phyloP scores from a whole-genome alignment of 2,888 invertebrate species.

The Mesopsocus fuscifrons region DNA sequence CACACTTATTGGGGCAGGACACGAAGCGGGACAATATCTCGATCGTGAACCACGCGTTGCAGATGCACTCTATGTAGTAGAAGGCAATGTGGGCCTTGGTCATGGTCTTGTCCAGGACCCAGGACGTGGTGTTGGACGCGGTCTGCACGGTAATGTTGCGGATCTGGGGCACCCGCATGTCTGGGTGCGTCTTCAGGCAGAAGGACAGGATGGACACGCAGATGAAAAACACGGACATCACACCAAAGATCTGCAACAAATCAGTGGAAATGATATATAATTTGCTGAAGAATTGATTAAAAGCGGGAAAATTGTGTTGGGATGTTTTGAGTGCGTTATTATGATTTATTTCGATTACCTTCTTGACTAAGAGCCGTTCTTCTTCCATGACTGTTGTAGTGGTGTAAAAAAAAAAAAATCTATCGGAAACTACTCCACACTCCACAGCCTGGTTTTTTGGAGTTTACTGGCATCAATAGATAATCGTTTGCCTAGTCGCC shows the following conservation, averaged over 20 bases:
- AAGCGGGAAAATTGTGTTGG: too few relatives aligned
- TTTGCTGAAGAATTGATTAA: background rate
- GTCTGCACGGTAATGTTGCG: conserved; percentile 59
- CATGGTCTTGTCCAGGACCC: conserved; percentile 76
- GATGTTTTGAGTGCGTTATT: too few relatives aligned
- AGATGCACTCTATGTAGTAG: conserved; percentile 96
- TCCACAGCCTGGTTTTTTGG: too few relatives aligned
- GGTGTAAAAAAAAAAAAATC: too few relatives aligned
- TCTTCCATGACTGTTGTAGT: too few relatives aligned
- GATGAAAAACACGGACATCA: conserved; percentile 98
- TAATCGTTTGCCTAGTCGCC: too few relatives aligned
- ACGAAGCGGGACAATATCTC: conserved; percentile 87
- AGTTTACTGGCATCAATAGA: too few relatives aligned
- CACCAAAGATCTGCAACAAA: conserved; percentile 79
- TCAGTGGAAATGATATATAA: conserved; percentile 12
- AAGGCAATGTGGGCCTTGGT: conserved; percentile 95
- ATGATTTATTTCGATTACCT: too few relatives aligned
- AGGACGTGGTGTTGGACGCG: conserved; percentile 51
- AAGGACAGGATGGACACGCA: conserved; percentile 98
- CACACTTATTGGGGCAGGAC: conserved; percentile 72
- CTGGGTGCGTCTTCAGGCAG: conserved; percentile 99
- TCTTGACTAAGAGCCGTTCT: too few relatives aligned
- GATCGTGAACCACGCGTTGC: conserved; percentile 98
- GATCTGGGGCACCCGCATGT: conserved; percentile 85
- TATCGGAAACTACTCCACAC: too few relatives aligned